These are phyloP conservation scores for Dunckerocampus dactyliophorus DNA, from an alignment of 2,113 vertebrate genomes.

Conservation along the genomic window DNA sequence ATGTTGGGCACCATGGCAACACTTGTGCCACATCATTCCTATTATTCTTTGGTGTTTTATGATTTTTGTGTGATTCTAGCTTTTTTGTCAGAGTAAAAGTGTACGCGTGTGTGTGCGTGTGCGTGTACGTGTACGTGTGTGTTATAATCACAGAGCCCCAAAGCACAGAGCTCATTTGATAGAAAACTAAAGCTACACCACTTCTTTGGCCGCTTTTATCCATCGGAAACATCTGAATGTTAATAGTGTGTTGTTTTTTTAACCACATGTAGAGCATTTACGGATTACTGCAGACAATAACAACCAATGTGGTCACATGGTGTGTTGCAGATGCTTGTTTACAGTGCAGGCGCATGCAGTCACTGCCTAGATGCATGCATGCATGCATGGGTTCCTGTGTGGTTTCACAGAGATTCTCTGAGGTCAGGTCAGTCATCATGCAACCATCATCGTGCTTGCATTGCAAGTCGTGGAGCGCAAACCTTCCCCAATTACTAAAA, in stretches of 20 bases:
- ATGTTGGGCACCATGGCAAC: slow-evolving; percentile 28
- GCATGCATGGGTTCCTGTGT: slow-evolving; percentile 36
- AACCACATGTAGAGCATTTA: background rate
- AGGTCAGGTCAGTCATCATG: background rate
- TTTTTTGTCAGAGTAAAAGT: no score
- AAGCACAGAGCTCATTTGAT: no score
- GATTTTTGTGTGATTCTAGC: background rate
- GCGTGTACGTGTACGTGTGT: no score
- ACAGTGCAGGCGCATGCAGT: background rate
- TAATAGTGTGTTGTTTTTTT: no score
- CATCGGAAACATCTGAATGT: no score
- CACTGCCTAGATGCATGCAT: background rate
- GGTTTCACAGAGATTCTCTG: slow-evolving; percentile 36
- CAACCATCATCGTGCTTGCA: slow-evolving; percentile 33
- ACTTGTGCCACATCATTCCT: background rate
- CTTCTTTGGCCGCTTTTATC: no score
- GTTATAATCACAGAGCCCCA: no score
- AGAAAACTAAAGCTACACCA: no score
- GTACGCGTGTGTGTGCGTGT: no score
- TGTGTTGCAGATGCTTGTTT: slow-evolving; percentile 20
- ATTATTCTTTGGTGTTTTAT: background rate
- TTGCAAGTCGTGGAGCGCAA: slow-evolving; percentile 14
- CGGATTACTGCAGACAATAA: background rate
- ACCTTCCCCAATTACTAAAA: background rate
- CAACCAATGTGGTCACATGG: background rate